Evolutionary conservation across 1,140 invertebrate genomes (phyloP).

Genomic region (Drosophila lacteicornis): DNA sequence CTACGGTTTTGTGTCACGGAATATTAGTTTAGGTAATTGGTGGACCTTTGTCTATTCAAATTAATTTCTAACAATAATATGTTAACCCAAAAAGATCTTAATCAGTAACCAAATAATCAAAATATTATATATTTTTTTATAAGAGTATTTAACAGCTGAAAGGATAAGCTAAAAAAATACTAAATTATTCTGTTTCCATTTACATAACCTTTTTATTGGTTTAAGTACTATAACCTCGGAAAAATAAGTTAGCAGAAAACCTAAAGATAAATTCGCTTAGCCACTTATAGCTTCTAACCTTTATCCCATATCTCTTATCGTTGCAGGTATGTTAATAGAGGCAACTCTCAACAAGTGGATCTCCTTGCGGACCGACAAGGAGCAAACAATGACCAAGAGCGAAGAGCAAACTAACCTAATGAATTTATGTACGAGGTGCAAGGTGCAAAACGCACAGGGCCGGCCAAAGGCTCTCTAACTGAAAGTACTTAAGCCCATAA

Average conservation of each 20-base stretch:
- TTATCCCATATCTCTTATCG: conserved; percentile 19
- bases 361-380: conserved; percentile 10
- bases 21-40: background rate
- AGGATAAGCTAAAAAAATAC: background rate
- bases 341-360: conserved; percentile 47
- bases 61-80: background rate
- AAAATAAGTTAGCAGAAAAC: no score
- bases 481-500: conserved; percentile 82
- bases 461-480: conserved; percentile 67
- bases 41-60: no score
- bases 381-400: conserved; percentile 43
- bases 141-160: background rate
- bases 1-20: background rate
- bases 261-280: background rate
- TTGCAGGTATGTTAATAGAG: conserved; percentile 49
- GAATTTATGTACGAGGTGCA: conserved; percentile 72
- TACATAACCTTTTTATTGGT: background rate
- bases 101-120: background rate
- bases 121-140: background rate
- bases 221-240: background rate
- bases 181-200: background rate
- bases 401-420: conserved; percentile 66
- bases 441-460: conserved; percentile 65
- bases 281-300: conserved; percentile 7
- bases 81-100: background rate